Conservation (phyloP, 2,888 invertebrate genomes). For the Gymnosoma rotundatum region DNA sequence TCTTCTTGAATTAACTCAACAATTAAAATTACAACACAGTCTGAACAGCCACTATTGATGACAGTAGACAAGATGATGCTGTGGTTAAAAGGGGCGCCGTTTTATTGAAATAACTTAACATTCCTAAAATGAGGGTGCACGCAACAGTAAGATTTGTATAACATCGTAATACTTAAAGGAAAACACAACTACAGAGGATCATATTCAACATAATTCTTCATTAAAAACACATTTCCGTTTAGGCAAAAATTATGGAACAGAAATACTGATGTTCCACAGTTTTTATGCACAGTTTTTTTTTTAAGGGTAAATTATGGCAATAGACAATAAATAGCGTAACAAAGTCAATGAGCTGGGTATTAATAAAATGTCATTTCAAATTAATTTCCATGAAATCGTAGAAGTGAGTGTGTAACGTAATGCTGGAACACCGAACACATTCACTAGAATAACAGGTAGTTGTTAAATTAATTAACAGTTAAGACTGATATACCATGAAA, state of each 20-base stretch:
- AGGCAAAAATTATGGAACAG: background rate
- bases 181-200: no score
- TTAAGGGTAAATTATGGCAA: background rate
- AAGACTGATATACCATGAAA: slow-evolving; percentile 43
- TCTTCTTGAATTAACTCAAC: no score
- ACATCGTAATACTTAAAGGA: no score
- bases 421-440: no score
- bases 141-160: no score
- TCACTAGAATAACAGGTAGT: slow-evolving; percentile 29
- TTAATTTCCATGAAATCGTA: slow-evolving; percentile 40
- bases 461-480: slow-evolving; percentile 57
- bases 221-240: slow-evolving; percentile 1
- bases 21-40: no score
- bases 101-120: no score
- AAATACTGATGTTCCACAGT: background rate
- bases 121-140: no score
- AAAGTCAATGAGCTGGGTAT: slow-evolving; percentile 9
- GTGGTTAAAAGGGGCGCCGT: no score
- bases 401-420: background rate
- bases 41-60: no score
- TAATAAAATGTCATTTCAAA: slow-evolving; percentile 51
- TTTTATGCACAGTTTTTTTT: background rate
- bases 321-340: background rate
- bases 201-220: background rate
- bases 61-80: no score